Evolutionary conservation across 2,113 vertebrate species (phyloP).

Genomic region (Ciconia stormi): DNA sequence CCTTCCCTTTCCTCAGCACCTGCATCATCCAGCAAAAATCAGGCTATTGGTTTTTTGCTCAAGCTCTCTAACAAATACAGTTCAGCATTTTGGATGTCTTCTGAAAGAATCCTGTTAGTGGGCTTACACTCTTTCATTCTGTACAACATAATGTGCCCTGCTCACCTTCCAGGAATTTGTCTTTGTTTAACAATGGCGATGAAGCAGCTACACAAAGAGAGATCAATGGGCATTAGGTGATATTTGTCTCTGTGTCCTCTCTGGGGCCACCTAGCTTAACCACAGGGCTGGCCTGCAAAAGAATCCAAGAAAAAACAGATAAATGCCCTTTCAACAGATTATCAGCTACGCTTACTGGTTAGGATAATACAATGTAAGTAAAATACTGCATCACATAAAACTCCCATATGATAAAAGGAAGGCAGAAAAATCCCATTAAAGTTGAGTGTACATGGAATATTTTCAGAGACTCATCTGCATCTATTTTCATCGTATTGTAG

Average conservation of each 20-base stretch:
- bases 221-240: background rate
- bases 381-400: background rate
- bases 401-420: background rate
- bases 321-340: background rate
- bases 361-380: background rate
- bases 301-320: background rate
- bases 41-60: background rate
- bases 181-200: background rate
- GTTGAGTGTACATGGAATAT: background rate
- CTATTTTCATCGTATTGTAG: background rate
- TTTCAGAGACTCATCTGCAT: background rate
- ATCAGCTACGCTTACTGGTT: background rate
- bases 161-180: background rate
- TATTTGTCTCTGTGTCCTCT: background rate
- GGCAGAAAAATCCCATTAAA: background rate
- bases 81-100: background rate
- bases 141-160: background rate
- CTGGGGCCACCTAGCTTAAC: background rate
- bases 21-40: background rate
- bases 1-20: background rate
- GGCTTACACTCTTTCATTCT: background rate
- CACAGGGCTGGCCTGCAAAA: background rate
- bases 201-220: background rate
- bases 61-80: background rate
- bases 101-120: background rate